These are phyloP conservation scores for Leptinotarsa undecemlineata DNA, from an alignment of 1,140 invertebrate species.

Conservation along the genomic window DNA sequence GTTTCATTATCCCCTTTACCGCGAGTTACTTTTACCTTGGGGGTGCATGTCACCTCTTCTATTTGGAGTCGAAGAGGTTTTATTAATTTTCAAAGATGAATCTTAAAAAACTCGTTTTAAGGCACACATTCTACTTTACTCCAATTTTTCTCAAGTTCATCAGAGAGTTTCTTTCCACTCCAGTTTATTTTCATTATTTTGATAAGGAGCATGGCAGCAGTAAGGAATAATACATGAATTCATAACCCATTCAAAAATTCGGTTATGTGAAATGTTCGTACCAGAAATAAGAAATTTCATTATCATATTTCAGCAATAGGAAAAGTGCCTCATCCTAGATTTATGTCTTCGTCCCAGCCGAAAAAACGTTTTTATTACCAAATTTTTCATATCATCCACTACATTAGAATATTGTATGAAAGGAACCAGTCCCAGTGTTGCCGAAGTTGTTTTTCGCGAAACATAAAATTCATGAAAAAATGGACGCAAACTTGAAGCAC, in stretches of 20 bases:
- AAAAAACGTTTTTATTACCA: slow-evolving; percentile 12
- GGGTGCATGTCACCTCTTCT: too few species aligned
- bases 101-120: too few species aligned
- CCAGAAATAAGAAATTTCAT: neutral
- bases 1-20: too few species aligned
- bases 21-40: too few species aligned
- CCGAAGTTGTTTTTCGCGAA: too few species aligned
- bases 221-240: neutral
- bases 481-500: too few species aligned
- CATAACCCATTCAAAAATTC: neutral
- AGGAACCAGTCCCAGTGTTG: neutral
- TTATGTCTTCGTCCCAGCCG: neutral
- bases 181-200: neutral
- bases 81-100: too few species aligned
- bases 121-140: too few species aligned
- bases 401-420: neutral
- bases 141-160: too few species aligned
- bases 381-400: slow-evolving; percentile 12
- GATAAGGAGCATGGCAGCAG: neutral
- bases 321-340: neutral
- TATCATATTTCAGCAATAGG: neutral
- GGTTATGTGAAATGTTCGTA: neutral
- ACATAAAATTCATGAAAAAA: too few species aligned
- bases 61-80: too few species aligned
- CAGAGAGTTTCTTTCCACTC: too few species aligned